phyloP scores from a whole-genome alignment of 2,113 vertebrate genomes.

The Myotis lucifugus region DNA sequence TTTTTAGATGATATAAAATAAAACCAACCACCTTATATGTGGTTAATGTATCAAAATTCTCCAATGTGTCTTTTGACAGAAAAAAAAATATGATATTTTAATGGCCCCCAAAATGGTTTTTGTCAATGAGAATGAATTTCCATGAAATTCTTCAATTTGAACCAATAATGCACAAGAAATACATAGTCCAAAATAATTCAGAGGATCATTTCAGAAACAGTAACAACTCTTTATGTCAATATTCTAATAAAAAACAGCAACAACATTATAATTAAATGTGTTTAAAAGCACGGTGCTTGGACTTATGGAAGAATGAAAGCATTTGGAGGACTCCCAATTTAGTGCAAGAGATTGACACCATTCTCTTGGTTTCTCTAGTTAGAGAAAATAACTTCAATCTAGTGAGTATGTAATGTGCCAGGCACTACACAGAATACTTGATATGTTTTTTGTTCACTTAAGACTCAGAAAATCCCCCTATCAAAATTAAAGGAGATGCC shows the following conservation, averaged over 20 bases:
- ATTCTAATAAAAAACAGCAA: constrained; percentile 33
- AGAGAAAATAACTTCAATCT: neutral
- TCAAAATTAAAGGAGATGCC: neutral
- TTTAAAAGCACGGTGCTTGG: constrained; percentile 20
- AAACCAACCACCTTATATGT: constrained; percentile 31
- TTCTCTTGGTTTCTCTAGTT: neutral
- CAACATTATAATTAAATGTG: neutral
- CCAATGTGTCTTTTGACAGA: constrained; percentile 27
- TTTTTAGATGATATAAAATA: constrained; percentile 54
- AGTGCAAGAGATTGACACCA: neutral
- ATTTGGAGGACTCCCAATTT: neutral
- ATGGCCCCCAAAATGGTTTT: neutral
- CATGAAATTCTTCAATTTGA: constrained; percentile 31
- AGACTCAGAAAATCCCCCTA: neutral
- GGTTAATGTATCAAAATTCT: constrained; percentile 20
- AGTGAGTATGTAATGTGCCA: neutral
- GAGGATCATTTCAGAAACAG: constrained; percentile 2
- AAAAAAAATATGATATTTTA: constrained; percentile 14
- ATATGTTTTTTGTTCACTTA: neutral
- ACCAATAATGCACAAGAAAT: constrained; percentile 18
- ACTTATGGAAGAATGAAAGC: neutral
- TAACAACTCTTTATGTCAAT: neutral
- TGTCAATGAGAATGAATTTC: constrained; percentile 20
- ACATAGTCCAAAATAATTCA: neutral
- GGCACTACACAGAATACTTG: neutral